Evolutionary conservation across 2,113 vertebrate genomes (phyloP), one percentile per base, ranked within the genome.

Genomic region (Carassius auratus): DNA sequence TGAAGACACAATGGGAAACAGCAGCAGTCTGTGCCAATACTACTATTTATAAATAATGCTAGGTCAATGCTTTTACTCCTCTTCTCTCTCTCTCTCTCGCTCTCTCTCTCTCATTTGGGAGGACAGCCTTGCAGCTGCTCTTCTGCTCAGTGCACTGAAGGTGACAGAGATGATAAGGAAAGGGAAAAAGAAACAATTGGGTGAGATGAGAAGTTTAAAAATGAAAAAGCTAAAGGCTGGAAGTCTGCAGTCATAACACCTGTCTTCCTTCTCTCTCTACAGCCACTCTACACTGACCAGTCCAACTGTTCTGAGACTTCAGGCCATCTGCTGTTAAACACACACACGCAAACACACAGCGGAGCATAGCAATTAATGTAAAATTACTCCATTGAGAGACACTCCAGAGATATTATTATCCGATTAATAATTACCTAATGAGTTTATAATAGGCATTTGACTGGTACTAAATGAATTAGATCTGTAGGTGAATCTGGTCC

Each of bases 41-140:
- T 90, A 91, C 92, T 94, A 92, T 91, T 89, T 93, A 94, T 95
- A 95, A 91, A 91, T 93, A 95, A 93, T 95, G 83, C 92, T 95
- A 94, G 92, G 94, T 92, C 95, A 93, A 92, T 95, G 92, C 92
- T 89, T 93, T 94, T 89, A 86, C 76, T 87, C 26, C 85, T 89
- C 85, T 61, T 77, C 8, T 83, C 80, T 91, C 64, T 71, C 45
- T 33, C 88, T 87, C 85, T 88, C 89, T 48, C 45, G 91, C 86
- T 90, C 92, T 90, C 88, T 86, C 89, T 88, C 85, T 69, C 86
- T 5, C 87, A 80, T 90, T 92, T 92, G 88, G 90, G 77, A 91
- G 89, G 87, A 93, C 91, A 90, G 90, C 89, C 92, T 85, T 91
- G 92, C 92, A 92, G 91, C 89, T 92, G 92, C 90, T 92, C 90